Percentiles rank a stretch among this genome's conserved stretches.
phyloP scores from a whole-genome alignment of 2,113 vertebrate genomes.

The Macaca nemestrina region DNA sequence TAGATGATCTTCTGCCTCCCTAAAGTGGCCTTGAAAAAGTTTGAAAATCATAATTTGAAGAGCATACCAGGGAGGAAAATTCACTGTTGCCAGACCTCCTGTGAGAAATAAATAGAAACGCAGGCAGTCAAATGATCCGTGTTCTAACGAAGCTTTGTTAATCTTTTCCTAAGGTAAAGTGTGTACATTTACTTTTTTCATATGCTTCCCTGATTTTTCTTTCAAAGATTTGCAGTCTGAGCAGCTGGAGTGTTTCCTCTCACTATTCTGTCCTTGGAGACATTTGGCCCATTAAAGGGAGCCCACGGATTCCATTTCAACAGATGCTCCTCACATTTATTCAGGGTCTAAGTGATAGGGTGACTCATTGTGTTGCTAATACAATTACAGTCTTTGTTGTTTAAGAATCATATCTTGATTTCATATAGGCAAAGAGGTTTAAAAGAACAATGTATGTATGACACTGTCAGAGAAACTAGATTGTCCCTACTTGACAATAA shows the following conservation, averaged over 20 bases:
- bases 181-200: constrained; percentile 23
- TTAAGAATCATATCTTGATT: constrained; percentile 71
- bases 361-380: constrained; percentile 81
- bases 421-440: constrained; percentile 68
- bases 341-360: constrained; percentile 75
- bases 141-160: constrained; percentile 35
- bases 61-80: not conserved
- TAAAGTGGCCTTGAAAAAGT: not conserved
- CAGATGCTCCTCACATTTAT: constrained; percentile 79
- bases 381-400: constrained; percentile 77
- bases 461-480: constrained; percentile 56
- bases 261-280: constrained; percentile 69
- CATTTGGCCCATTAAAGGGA: constrained; percentile 73
- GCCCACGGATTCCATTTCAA: constrained; percentile 74
- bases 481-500: constrained; percentile 58
- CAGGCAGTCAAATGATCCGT: constrained; percentile 11
- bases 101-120: not conserved
- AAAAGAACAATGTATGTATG: constrained; percentile 62
- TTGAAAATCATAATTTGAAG: constrained; percentile 26
- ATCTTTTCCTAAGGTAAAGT: constrained; percentile 58
- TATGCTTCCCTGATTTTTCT: constrained; percentile 44
- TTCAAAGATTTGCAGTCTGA: constrained; percentile 63
- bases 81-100: not conserved
- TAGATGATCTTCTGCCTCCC: not conserved
- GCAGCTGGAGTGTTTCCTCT: constrained; percentile 73